Evolutionary conservation across 2,113 vertebrate species (phyloP), one percentile per base, ranked within the genome.

Genomic region (Phodopus roborovskii): DNA sequence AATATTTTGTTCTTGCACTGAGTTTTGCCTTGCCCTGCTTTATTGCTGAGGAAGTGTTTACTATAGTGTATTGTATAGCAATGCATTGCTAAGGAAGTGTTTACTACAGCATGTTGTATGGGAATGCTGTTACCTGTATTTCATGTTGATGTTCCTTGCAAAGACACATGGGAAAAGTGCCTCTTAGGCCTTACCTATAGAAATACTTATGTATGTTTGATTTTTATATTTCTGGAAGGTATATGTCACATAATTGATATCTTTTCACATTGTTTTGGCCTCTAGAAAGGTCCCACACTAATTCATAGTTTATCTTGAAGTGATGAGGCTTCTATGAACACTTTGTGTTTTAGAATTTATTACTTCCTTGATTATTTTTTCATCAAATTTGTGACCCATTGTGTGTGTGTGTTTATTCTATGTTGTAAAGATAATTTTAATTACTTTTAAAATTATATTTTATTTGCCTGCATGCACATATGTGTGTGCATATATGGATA

Each of bases 331-430:
- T 92, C 39, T 39, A 39, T 36, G 90, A 20, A 79, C 91, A 90
- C 30, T 62, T 94, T 73, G 50, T 7, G n/a, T 94, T 30, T 93
- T 87, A 83, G 24, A 79, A 28, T 60, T 48, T 83, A 73, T 94
- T 20, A 53, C 39, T 94, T 88, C 84, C 81, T 30, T 62, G 36
- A 7, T 89, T 74, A 24, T 90, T 94, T 84, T 70, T 45, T 36
- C n/a, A 3, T 45, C 9, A 1, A 48, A 64, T 62, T 75, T 90
- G 33, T 68, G 77, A 73, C 86, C n/a, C n/a, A 11, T 45, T 53
- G 7, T 66, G n/a, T 50, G 3, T 70, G 36, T 81, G 1, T 45
- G 33, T 70, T 71, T 8, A 19, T n/a, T 19, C 68, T n/a, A 24
- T 28, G 7, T n/a, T 71, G 3, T 71, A 71, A 71, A 71, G 68